Evolutionary conservation across 2,797 vertebrate genomes (phyloP), one percentile per base, ranked within the genome.

Genomic region (Mus caroli): DNA sequence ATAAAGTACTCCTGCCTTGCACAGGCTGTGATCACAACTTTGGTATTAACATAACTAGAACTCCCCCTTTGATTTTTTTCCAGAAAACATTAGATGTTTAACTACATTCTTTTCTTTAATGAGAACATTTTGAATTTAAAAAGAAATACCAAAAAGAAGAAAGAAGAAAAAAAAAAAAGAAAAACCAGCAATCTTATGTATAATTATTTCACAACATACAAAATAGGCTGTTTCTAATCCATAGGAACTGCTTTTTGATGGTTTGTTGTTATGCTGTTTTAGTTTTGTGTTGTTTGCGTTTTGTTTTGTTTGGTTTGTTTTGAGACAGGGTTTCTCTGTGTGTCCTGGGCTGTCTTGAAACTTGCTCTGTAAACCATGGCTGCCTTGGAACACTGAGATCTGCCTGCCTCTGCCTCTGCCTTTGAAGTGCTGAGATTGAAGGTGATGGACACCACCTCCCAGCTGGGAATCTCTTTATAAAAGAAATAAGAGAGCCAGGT

Each of bases 21-120:
- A 64, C 7, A 50, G 28, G 7, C 14, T 64, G 28, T 1, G 34
- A 52, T 52, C 34, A 64, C 43, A 73, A 12, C 4, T 24, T 52
- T 54, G 9, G 1, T 56, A 11, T 62, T 69, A 19, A 34, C 0
- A 0, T 40, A 19, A 90, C 17, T 64, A 5, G 0, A 12, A 31
- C 3, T 19, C 46, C 28, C 22, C 26, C 17, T 73, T 75, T 46
- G 40, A 3, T 56, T n/a, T 76, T 7, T 86, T 11, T 17, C 22
- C 28, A 28, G 67, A n/a, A 64, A 34, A 76, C 22, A 54, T 67
- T 13, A 50, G 17, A 40, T 50, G 3, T 60, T 84, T 64, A 37
- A 10, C 22, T 54, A 37, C 58, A 26, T 77, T 2, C 8, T 60
- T 77, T 28, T 14, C 43, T 6, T 11, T 62, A 46, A 40, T 10